Percentiles rank a stretch among this genome's conserved stretches.
phyloP scores from a whole-genome alignment of 1,140 invertebrate species.

The Elymnias hypermnestra region DNA sequence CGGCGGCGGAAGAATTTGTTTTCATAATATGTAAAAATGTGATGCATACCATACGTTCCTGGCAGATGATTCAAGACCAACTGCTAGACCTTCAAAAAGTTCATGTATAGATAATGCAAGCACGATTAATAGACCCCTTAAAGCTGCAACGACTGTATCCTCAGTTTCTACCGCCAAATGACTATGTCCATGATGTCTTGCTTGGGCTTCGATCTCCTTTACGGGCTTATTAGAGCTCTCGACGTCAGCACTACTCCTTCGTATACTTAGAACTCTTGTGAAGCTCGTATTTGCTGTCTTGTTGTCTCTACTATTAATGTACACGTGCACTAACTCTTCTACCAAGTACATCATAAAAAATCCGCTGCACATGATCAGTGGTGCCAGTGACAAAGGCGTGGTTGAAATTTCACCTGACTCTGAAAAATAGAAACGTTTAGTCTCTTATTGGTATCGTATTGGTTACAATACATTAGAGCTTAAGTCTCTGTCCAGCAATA shows the following conservation, averaged over 20 bases:
- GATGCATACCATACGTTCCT: constrained; percentile 84
- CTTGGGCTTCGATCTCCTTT: constrained; percentile 46
- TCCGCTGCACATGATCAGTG: constrained; percentile 84
- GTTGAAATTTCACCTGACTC: constrained; percentile 65
- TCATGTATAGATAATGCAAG: constrained; percentile 94
- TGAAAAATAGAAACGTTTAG: constrained; percentile 32
- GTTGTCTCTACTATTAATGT: constrained; percentile 76
- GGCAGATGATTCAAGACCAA: constrained; percentile 85
- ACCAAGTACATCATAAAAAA: constrained; percentile 92
- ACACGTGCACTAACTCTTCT: constrained; percentile 87
- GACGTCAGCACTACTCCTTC: constrained; percentile 34
- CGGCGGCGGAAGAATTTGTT: too few species aligned
- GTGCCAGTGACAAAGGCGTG: constrained; percentile 81
- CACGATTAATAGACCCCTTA: constrained; percentile 87
- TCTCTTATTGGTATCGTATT: too few species aligned
- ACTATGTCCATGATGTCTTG: constrained; percentile 68
- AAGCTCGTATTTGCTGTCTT: constrained; percentile 51
- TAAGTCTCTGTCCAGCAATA: too few species aligned
- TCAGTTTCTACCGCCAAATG: constrained; percentile 58
- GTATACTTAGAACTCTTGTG: constrained; percentile 59
- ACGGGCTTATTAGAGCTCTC: constrained; percentile 19
- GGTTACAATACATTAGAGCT: too few species aligned
- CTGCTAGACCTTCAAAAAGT: constrained; percentile 93
- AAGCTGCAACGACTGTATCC: constrained; percentile 79
- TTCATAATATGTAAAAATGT: too few species aligned